A percentile compares a stretch with the other conserved stretches of the same genome.
phyloP scores from a whole-genome alignment of 64 coral and sea anemone species.

The Dendronephthya gigantea region DNA sequence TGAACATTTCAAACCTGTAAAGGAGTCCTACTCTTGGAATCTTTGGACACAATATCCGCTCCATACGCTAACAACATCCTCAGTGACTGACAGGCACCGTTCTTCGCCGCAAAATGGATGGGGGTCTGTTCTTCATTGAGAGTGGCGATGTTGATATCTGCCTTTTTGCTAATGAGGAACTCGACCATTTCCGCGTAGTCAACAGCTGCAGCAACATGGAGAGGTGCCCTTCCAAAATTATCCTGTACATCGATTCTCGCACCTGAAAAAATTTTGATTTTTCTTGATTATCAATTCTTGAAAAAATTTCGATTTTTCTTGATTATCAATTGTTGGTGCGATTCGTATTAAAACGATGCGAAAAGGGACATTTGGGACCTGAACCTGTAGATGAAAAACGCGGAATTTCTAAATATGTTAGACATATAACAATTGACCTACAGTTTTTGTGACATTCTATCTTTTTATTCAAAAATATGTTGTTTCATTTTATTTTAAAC shows the following conservation, averaged over 20 bases:
- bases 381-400: too few species aligned
- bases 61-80: constrained; percentile 78
- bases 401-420: too few species aligned
- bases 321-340: too few species aligned
- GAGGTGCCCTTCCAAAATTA: constrained; percentile 68
- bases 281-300: too few species aligned
- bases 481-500: too few species aligned
- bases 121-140: constrained; percentile 66
- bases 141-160: constrained; percentile 64
- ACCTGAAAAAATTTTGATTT: constrained; percentile 32
- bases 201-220: constrained; percentile 83
- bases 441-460: too few species aligned
- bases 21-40: constrained; percentile 74
- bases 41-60: constrained; percentile 58
- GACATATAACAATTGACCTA: too few species aligned
- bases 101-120: constrained; percentile 81
- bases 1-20: constrained; percentile 42
- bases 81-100: constrained; percentile 62
- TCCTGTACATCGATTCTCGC: constrained; percentile 70
- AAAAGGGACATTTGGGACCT: too few species aligned
- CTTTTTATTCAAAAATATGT: too few species aligned
- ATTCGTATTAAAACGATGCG: too few species aligned
- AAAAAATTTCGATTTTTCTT: too few species aligned
- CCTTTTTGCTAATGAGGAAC: constrained; percentile 53
- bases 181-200: constrained; percentile 95